Percentiles rank a stretch among this genome's conserved stretches.
Evolutionary conservation across 1,140 invertebrate genomes (phyloP).

Genomic region (Panagrolaimus sp.): DNA sequence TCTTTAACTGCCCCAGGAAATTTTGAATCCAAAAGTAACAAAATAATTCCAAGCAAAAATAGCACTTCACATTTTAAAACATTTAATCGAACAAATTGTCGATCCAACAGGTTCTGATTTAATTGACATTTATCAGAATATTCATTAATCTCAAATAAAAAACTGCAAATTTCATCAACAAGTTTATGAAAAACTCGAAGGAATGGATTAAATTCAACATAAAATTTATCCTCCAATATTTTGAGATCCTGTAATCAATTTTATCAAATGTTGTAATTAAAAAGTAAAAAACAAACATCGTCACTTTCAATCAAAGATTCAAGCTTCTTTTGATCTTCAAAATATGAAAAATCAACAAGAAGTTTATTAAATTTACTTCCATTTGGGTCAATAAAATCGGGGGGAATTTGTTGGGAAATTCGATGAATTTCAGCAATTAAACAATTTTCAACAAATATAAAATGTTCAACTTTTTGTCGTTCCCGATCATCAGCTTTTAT

Average conservation of each 20-base stretch:
- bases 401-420: constrained; percentile 27
- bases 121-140: constrained; percentile 21
- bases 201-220: constrained; percentile 15
- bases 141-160: constrained; percentile 33
- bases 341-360: constrained; percentile 35
- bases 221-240: constrained; percentile 30
- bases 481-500: constrained; percentile 21
- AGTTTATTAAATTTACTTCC: constrained; percentile 26
- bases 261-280: background rate
- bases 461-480: constrained; percentile 27
- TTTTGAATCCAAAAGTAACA: constrained; percentile 79
- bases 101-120: constrained; percentile 18
- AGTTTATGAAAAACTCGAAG: constrained; percentile 25
- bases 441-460: constrained; percentile 34
- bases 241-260: constrained; percentile 26
- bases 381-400: constrained; percentile 31
- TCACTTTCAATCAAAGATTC: constrained; percentile 30
- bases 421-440: constrained; percentile 41
- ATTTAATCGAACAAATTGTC: constrained; percentile 17
- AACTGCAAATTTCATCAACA: constrained; percentile 30
- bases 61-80: constrained; percentile 79
- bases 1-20: constrained; percentile 82
- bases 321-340: constrained; percentile 35
- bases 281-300: constrained; percentile 26
- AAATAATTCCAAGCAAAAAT: constrained; percentile 87